phyloP scores from a whole-genome alignment of 2,113 vertebrate species.

The Saccopteryx bilineata region DNA sequence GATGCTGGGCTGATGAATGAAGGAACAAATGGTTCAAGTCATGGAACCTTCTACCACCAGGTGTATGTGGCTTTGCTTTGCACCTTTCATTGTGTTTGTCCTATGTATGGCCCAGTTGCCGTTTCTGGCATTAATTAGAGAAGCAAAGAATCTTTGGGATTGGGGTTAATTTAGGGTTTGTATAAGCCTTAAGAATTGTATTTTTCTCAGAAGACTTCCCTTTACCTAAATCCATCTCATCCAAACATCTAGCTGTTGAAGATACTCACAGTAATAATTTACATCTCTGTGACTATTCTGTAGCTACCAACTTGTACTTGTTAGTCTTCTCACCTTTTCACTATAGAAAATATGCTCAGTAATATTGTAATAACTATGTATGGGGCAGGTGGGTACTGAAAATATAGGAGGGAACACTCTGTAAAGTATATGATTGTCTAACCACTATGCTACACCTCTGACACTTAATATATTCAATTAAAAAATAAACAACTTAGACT shows the following conservation, averaged over 20 bases:
- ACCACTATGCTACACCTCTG: neutral
- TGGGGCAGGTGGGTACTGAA: neutral
- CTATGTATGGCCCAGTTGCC: neutral
- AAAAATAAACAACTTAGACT: neutral
- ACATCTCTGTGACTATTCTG: neutral
- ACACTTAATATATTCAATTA: neutral
- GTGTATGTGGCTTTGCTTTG: neutral
- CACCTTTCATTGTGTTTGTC: neutral
- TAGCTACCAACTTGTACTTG: neutral
- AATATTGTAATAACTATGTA: neutral
- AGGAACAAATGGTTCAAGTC: neutral
- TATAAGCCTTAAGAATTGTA: neutral
- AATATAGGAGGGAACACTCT: neutral
- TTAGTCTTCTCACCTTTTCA: neutral
- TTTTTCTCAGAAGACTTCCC: slow-evolving; percentile 12
- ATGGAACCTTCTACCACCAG: neutral
- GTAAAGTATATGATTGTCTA: neutral
- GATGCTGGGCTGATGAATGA: neutral
- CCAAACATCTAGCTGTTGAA: neutral
- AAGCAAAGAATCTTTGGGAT: neutral
- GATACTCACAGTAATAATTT: neutral
- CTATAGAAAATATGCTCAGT: neutral
- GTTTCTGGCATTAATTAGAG: neutral
- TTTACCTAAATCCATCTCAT: neutral
- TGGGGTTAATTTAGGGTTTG: neutral